Conservation (phyloP, 2,888 invertebrate species). For the Pocota personata region DNA sequence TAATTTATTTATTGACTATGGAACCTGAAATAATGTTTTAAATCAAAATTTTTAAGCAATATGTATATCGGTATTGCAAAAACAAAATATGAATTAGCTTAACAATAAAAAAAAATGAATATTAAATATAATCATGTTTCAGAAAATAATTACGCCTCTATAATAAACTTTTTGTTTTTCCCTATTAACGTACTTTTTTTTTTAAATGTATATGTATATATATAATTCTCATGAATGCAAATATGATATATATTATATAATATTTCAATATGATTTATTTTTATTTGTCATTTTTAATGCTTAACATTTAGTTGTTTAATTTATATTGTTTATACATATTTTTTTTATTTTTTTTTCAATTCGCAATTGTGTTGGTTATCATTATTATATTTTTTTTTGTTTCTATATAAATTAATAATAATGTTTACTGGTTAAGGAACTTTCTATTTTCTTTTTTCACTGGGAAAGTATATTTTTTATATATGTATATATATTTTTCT, state of each 20-base stretch:
- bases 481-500: neutral
- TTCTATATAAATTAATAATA: conserved; percentile 11
- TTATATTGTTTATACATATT: neutral
- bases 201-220: conserved; percentile 26
- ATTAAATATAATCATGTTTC: conserved; percentile 7
- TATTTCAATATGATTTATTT: conserved; percentile 37
- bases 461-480: conserved; percentile 13
- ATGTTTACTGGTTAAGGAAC: conserved; percentile 49
- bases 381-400: conserved; percentile 3
- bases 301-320: conserved; percentile 24
- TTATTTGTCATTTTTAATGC: conserved; percentile 48
- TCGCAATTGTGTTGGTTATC: conserved; percentile 6
- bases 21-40: conserved; percentile 17
- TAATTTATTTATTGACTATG: conserved; percentile 7
- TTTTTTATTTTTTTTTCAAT: conserved; percentile 11
- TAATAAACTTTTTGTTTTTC: conserved; percentile 13
- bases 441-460: conserved; percentile 5
- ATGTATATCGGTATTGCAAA: conserved; percentile 16
- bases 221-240: conserved; percentile 51
- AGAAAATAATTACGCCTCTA: conserved; percentile 13
- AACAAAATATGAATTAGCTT: neutral
- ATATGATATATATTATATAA: conserved; percentile 30
- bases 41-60: conserved; percentile 18
- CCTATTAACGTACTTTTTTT: conserved; percentile 27
- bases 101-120: conserved; percentile 13